Evolutionary conservation across 2,113 vertebrate species (phyloP).

Genomic region (Laticauda colubrina): DNA sequence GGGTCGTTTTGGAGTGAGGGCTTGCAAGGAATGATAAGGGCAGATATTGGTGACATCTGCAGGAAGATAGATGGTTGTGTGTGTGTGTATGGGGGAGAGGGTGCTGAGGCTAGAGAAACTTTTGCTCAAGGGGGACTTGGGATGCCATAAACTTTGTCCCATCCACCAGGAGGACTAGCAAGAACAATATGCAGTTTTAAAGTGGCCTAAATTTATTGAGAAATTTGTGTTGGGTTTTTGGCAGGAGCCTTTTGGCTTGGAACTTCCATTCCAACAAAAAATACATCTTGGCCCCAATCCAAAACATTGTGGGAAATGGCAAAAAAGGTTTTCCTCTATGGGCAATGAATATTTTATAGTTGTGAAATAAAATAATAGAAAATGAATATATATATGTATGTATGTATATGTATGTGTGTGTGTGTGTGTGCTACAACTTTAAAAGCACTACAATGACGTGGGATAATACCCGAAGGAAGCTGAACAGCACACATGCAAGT

Average conservation of each 20-base stretch:
- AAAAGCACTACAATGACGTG: too few relatives aligned
- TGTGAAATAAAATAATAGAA: too few relatives aligned
- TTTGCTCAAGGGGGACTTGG: neutral
- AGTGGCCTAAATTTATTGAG: accelerated
- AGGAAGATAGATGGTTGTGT: neutral
- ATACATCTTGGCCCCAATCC: neutral
- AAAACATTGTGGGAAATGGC: neutral
- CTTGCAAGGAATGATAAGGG: neutral
- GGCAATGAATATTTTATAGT: neutral
- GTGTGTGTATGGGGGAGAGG: neutral
- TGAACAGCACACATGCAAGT: too few relatives aligned
- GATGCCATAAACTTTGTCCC: neutral
- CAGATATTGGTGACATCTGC: neutral
- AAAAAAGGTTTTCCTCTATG: neutral
- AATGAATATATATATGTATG: too few relatives aligned
- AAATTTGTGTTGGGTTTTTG: neutral
- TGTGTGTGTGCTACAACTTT: too few relatives aligned
- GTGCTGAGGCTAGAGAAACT: neutral
- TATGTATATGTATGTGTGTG: too few relatives aligned
- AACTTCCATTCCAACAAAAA: neutral
- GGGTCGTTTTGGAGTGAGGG: neutral
- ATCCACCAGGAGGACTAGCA: neutral
- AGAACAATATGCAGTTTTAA: neutral
- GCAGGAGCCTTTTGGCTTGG: neutral
- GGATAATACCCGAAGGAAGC: too few relatives aligned